Evolutionary conservation across 2,113 vertebrate genomes (phyloP).

Genomic region (Sphaerodactylus townsendi): DNA sequence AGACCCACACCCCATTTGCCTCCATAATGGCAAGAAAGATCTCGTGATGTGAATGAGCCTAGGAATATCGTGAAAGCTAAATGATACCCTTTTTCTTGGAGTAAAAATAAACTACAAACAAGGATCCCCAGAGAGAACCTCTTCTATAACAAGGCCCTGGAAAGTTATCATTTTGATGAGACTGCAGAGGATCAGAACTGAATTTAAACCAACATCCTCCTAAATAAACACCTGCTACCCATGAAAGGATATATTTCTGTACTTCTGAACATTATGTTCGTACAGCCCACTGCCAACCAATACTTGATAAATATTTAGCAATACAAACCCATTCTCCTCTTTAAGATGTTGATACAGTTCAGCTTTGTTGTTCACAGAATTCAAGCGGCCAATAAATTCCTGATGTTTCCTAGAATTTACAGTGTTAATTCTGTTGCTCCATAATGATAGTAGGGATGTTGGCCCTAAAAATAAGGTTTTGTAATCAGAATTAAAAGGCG

Average conservation of each 20-base stretch:
- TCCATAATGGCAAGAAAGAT: neutral
- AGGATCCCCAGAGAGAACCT: neutral
- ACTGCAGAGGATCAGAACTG: neutral
- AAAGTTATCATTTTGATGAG: neutral
- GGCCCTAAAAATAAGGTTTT: slow-evolving; percentile 78
- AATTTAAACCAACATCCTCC: neutral
- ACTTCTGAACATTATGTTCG: neutral
- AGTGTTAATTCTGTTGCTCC: slow-evolving; percentile 94
- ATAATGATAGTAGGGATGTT: slow-evolving; percentile 90
- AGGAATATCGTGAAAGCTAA: neutral
- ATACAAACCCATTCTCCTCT: slow-evolving; percentile 95
- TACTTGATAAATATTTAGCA: slow-evolving; percentile 12
- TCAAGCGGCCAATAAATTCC: slow-evolving; percentile 91
- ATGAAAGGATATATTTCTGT: neutral
- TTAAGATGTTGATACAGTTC: slow-evolving; percentile 97
- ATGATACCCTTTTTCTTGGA: neutral
- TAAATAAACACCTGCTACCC: neutral
- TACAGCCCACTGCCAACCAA: neutral
- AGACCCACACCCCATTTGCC: neutral
- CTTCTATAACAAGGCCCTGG: neutral
- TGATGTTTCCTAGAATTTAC: slow-evolving; percentile 97
- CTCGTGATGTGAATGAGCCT: neutral
- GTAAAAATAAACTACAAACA: neutral
- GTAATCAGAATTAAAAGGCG: slow-evolving; percentile 22
- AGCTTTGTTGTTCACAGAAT: slow-evolving; percentile 92